Evolutionary conservation across 2,113 vertebrate genomes (phyloP), one percentile per base, ranked within the genome.

Genomic region (cat (Felis catus)): DNA sequence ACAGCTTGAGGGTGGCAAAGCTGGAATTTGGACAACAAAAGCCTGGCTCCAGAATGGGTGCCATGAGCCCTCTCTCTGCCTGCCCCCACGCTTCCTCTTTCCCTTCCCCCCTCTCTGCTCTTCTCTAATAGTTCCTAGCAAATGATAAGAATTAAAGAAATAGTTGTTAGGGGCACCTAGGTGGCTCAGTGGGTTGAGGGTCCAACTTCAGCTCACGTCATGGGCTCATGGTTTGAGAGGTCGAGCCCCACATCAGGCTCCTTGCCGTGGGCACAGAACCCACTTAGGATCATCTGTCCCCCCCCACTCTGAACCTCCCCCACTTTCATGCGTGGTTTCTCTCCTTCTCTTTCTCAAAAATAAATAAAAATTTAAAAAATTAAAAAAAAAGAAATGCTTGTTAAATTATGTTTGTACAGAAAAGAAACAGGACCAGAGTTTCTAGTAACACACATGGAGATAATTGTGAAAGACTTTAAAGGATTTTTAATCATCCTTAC

Each of bases 11-110:
- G 14, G 19, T 39, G 31, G 25, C 68, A 19, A 7, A 83, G 51
- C 70, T 70, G 39, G 48, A 61, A 19, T 71, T 89, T 41, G 74
- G 7, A 21, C 7, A 14, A 70, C 5, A 33, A 31, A 45, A 39
- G 19, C 33, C 39, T 45, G 10, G 33, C 15, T n/a, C 29, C 21
- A 51, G 29, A 53, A 27, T 2, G 27, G 27, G 4, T 3, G 0
- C 11, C 7, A 1, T 21, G 23, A 10, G 27, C 3, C n/a, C 29
- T 58, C 0, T 1, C 31, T 36, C 51, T 29, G 66, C 9, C 41
- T n/a, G 12, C 36, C 55, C 29, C 9, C 5, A 4, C 2, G 16
- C 16, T 16, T 1, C 7, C 21, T 5, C 25, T 71, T 1, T 45
- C 36, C 16, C 74, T 58, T 36, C 13, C 14, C 11, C 33, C 36